Evolutionary conservation across 2,113 vertebrate species (phyloP).

Genomic region (rat (Rattus norvegicus)): DNA sequence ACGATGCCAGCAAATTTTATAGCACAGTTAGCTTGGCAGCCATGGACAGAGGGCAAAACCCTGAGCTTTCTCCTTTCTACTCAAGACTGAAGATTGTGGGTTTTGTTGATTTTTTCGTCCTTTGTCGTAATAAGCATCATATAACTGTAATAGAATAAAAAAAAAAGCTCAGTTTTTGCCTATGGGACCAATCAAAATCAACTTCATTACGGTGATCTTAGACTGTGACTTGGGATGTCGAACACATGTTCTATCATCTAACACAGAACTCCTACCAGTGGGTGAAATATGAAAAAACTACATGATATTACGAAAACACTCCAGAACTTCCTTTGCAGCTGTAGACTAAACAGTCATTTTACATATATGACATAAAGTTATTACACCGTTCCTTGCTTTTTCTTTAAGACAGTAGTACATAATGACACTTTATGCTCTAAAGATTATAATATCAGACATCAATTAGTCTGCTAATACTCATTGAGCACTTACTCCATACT

Average conservation of each 20-base stretch:
- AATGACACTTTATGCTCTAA: background rate
- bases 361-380: too few relatives aligned
- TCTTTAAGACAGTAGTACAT: background rate
- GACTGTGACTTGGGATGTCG: background rate
- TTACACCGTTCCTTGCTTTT: background rate
- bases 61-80: background rate
- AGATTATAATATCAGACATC: background rate
- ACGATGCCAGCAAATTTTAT: background rate
- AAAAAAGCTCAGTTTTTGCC: background rate
- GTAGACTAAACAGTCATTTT: background rate
- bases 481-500: background rate
- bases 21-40: background rate
- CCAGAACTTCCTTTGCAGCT: background rate
- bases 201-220: background rate
- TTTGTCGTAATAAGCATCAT: background rate
- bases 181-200: background rate
- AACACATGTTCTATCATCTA: background rate
- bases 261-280: fast-evolving
- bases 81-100: background rate
- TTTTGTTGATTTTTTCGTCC: background rate
- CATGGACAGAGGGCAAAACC: fast-evolving
- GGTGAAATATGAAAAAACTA: background rate
- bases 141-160: background rate
- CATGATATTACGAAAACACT: background rate
- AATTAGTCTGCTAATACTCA: background rate